Base-by-base conservation (phyloP, 2,797 vertebrate genomes). In the Ctenopoma kingsleyae region DNA sequence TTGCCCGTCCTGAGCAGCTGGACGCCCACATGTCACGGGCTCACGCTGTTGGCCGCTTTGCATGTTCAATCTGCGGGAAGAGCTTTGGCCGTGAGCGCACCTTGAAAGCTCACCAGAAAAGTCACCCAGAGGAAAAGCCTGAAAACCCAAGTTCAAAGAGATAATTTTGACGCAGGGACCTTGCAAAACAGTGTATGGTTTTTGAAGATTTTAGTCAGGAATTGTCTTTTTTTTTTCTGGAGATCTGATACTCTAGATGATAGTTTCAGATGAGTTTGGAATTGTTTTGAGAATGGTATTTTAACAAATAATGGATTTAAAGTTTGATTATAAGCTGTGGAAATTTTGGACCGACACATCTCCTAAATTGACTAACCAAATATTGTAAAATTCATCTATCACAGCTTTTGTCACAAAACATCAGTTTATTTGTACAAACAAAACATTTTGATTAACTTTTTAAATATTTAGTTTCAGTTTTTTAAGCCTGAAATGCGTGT, bases 61-160 rank as follows among this genome's bases (percentile, higher is more conserved):
- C 93, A 74, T 96, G 94, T 73, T 81, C 91, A 8, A 91, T 90
- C 38, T 96, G 95, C 0, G 94, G 94, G 40, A 92, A 95, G 83
- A 95, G 94, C 86, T 96, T 95, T 4, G 89, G 94, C 25, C 91
- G 94, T 3, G 94, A 95, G 89, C 94, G 94, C 81, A 95, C 94
- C 51, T 83, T 95, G 62, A 93, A 93, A 80, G 93, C 93, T 77
- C 94, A 95, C 58, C 91, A 92, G 86, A 93, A 88, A 81, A 94
- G 89, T 56, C 91, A 92, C 81, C 80, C 87, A 0, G 93, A 85
- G 19, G 91, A 94, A 71, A 87, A 89, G 50, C 61, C 85, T 52
- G 85, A 93, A 84, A 91, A 81, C 48, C 80, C 84, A 41, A 87
- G 80, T 61, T 68, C 79, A 40, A 93, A 93, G 40, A 95, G 95